Evolutionary conservation across 2,888 invertebrate genomes (phyloP), one percentile per base, ranked within the genome.

Genomic region (Lithodes maja): DNA sequence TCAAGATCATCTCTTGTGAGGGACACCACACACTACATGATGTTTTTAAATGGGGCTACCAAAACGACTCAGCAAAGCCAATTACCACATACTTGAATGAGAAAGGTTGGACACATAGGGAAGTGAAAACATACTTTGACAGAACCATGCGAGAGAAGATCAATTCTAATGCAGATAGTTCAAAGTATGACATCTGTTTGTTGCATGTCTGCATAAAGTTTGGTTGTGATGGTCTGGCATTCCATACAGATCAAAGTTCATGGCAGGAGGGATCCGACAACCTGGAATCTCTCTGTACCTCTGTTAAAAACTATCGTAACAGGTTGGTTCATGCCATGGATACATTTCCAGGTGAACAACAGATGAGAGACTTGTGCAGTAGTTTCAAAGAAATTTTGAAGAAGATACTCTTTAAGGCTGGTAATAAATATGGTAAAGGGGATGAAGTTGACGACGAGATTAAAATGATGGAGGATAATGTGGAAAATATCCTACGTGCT

Each of bases 21-120:
- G 79, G 69, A 7, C 54, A n/a, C 2, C 7, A 33, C 3, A 53
- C 69, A 1, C 53, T 87, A 2, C 17, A 53, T 33, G 3, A 52
- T 7, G 55, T 87, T 15, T 87, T 79, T 79, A 2, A 68, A 1
- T 79, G 79, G 83, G 87, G 87, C 52, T 87, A 71, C 50, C 68
- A 69, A 15, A 87, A 71, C 9, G 12, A n/a, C 2, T 3, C 15
- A 3, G 3, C 9, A 5, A 50, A 71, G 49, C 9, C 87, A 9
- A 17, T 87, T 49, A 33, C 33, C 53, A 50, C 33, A 1, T 74
- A 87, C 54, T 77, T 87, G n/a, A 79, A 15, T 12, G 17, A 53
- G 9, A 68, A 78, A 15, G 61, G 71, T 49, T 17, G 52, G 54
- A 49, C 3, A n/a, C 49, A 79, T 1, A 33, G 2, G 0, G 12